These are phyloP conservation scores for Sciurus vulgaris DNA, from an alignment of 2,797 vertebrate species.

Conservation along the genomic window DNA sequence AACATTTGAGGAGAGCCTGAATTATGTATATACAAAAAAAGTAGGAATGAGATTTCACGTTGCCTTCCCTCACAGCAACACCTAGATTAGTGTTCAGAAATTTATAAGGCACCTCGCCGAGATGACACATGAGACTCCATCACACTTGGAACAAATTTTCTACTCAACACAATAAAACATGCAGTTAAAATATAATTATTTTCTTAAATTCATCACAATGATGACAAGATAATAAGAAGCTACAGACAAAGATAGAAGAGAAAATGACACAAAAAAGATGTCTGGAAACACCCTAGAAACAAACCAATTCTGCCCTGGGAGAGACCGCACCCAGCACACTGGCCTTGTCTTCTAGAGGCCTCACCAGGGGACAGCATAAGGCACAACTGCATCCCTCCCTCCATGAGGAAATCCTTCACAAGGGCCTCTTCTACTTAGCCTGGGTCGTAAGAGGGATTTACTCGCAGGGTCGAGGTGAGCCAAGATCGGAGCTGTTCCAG, in stretches of 20 bases:
- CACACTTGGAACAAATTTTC: not conserved
- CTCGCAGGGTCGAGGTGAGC: not conserved
- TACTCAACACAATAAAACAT: not conserved
- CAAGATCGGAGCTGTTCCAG: not conserved
- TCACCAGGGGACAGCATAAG: not conserved
- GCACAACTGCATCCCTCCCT: not conserved
- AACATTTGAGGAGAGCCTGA: not conserved
- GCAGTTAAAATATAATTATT: conserved; percentile 2
- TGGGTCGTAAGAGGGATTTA: not conserved
- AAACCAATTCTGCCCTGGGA: not conserved
- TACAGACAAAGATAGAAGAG: not conserved
- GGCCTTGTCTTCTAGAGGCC: not conserved
- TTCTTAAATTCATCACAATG: not conserved
- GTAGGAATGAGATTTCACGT: not conserved
- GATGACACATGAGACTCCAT: not conserved
- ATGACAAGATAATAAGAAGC: conserved; percentile 4
- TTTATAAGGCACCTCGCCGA: not conserved
- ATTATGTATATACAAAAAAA: not conserved
- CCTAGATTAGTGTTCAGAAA: not conserved
- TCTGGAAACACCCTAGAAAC: not conserved
- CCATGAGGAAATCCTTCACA: not conserved
- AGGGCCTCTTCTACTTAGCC: not conserved
- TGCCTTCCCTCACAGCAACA: not conserved
- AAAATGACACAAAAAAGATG: not conserved
- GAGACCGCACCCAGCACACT: not conserved